Conservation (phyloP, 2,888 invertebrate genomes). For the Bembecia ichneumoniformis region DNA sequence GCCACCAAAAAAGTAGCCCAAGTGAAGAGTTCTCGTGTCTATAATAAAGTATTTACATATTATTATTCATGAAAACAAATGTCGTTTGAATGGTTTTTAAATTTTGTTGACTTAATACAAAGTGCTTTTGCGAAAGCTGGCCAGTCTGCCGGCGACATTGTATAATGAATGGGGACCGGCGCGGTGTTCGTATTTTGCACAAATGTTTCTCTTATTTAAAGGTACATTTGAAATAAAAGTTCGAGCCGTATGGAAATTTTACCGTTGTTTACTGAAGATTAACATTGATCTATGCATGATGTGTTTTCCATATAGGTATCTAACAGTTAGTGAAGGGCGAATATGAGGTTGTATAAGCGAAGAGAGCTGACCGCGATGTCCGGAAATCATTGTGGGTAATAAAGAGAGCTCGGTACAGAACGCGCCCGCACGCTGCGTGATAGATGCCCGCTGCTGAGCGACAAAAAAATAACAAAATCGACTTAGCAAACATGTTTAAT, state of each 20-base stretch:
- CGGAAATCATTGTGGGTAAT: constrained; percentile 64
- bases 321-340: not conserved
- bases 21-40: constrained; percentile 13
- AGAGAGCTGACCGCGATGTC: constrained; percentile 22
- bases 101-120: constrained; percentile 67
- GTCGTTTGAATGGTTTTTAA: constrained; percentile 60
- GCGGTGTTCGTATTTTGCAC: constrained; percentile 36
- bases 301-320: not conserved
- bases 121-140: constrained; percentile 57
- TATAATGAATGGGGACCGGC: constrained; percentile 46
- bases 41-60: constrained; percentile 60
- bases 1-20: not conserved
- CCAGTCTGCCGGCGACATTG: constrained; percentile 47
- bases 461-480: constrained; percentile 70
- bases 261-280: not conserved
- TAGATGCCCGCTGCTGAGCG: constrained; percentile 58
- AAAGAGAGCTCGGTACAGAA: constrained; percentile 56
- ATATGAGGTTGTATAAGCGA: not conserved
- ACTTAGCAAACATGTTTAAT: constrained; percentile 71
- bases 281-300: not conserved
- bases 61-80: constrained; percentile 68
- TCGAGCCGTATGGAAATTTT: constrained; percentile 15
- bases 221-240: constrained; percentile 22
- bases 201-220: constrained; percentile 53
- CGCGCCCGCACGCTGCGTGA: constrained; percentile 68